A percentile compares a stretch with the other conserved stretches of the same genome.
phyloP scores from a whole-genome alignment of 2,888 invertebrate genomes.

The Ceraclea dissimilis region DNA sequence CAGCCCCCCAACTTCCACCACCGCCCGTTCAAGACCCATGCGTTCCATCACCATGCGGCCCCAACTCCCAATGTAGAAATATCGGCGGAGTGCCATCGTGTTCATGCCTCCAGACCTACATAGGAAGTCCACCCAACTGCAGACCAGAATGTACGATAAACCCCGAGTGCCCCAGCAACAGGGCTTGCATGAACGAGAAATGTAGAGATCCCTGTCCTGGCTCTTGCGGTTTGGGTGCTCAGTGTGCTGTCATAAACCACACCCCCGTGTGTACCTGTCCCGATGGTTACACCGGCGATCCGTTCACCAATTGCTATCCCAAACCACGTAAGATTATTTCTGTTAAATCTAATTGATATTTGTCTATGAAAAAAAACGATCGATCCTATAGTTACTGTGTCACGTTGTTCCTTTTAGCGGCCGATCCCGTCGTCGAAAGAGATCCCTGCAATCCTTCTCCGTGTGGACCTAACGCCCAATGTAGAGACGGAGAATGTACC shows the following conservation, averaged over 20 bases:
- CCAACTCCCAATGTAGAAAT: constrained; percentile 55
- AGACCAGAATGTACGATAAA: constrained; percentile 62
- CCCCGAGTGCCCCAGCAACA: constrained; percentile 58
- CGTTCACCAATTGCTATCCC: constrained; percentile 49
- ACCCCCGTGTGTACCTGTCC: constrained; percentile 58
- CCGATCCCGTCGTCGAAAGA: constrained; percentile 28
- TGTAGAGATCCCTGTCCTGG: constrained; percentile 62
- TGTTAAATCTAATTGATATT: background rate
- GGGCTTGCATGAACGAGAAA: constrained; percentile 55
- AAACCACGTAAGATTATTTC: constrained; percentile 24
- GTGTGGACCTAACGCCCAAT: constrained; percentile 68
- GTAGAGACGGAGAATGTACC: constrained; percentile 59
- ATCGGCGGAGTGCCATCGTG: constrained; percentile 57
- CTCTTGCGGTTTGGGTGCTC: constrained; percentile 53
- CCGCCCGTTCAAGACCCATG: constrained; percentile 45
- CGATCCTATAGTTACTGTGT: too few relatives aligned
- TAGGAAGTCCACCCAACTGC: constrained; percentile 60
- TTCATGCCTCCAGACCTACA: constrained; percentile 53
- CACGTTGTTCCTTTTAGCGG: constrained; percentile 22
- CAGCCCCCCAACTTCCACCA: constrained; percentile 7
- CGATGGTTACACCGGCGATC: constrained; percentile 54
- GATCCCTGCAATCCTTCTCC: constrained; percentile 61
- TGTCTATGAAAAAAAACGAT: too few relatives aligned
- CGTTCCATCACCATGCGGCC: constrained; percentile 60
- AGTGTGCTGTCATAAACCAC: constrained; percentile 56